Evolutionary conservation across 1,140 invertebrate genomes (phyloP).

Genomic region (Drosophila melanica): DNA sequence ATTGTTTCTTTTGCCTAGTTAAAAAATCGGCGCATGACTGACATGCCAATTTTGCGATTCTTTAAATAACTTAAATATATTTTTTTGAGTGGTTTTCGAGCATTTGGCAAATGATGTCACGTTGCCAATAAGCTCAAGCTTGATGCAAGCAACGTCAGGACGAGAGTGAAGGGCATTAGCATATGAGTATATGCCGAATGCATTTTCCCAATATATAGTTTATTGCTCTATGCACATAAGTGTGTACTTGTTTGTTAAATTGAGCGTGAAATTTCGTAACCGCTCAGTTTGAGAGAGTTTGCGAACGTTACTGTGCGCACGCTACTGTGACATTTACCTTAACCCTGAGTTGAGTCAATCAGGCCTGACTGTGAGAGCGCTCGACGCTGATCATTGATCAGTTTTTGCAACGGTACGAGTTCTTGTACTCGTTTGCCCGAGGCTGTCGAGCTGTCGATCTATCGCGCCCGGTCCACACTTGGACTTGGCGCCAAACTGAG

Average conservation of each 20-base stretch:
- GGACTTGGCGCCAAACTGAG: slow-evolving; percentile 4
- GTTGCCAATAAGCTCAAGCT: slow-evolving; percentile 16
- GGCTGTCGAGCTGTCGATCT: too few relatives aligned
- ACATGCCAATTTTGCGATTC: slow-evolving; percentile 58
- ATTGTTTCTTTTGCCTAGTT: slow-evolving; percentile 34
- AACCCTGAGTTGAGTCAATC: slow-evolving; percentile 76
- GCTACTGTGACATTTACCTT: slow-evolving; percentile 76
- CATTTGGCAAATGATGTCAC: slow-evolving; percentile 67
- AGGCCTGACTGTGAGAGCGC: slow-evolving; percentile 62
- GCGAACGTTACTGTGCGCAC: slow-evolving; percentile 4
- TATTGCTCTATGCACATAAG: slow-evolving; percentile 25
- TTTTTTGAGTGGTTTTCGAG: slow-evolving; percentile 49
- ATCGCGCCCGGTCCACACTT: background rate
- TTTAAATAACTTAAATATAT: slow-evolving; percentile 46
- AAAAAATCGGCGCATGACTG: slow-evolving; percentile 59
- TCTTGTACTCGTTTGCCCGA: too few relatives aligned
- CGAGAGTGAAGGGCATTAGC: background rate
- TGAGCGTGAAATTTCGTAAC: slow-evolving; percentile 59
- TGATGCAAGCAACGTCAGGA: background rate
- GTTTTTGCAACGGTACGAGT: slow-evolving; percentile 1
- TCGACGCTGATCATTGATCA: slow-evolving; percentile 22
- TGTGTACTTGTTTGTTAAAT: slow-evolving; percentile 43
- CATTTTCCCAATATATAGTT: slow-evolving; percentile 8
- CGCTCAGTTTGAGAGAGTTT: slow-evolving; percentile 8
- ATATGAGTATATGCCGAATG: slow-evolving; percentile 10